Base-by-base conservation (phyloP, 2,113 vertebrate genomes). In the Melanerpes aurifrons region DNA sequence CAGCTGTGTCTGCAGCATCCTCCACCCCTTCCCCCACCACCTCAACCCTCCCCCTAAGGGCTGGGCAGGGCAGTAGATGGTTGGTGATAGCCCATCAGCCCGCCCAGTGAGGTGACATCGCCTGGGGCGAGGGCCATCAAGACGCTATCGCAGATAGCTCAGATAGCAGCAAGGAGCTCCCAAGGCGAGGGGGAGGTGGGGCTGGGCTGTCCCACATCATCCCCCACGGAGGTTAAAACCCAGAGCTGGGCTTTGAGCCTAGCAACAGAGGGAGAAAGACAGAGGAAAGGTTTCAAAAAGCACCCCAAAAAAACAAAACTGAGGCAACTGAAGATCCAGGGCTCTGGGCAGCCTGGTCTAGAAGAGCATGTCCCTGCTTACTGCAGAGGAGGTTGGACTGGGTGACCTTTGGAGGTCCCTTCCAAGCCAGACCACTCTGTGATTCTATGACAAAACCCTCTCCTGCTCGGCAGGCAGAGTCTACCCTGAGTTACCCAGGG, bases 281-380 rank as follows among this genome's bases (percentile, higher is more conserved):
- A 11, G 3, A 6, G 2, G 28, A 29, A 15, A 21, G 4, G 5
- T 7, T 1, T 2, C 19, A 48, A 48, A 20, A 48, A 21, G 10
- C 4, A 48, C 20, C 20, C 10, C 48, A 35, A 70, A 61, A 32
- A 6, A 10, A 13, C 4, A 32, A 83, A 48, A 47, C 0, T 7
- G 53, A 31, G 59, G 45, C 25, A 57, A 48, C 1, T 6, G 15
- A 57, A 29, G 26, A 29, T 10, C 16, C 56, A 28, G 54, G 50
- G 50, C 50, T 53, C 50, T 24, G 50, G 50, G 22, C 50, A 53
- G 22, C 50, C 50, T 53, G 22, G 25, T 12, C 50, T 53, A 12
- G 22, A 12, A 5, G 12, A 53, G 22, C 22, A 53, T 25, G 50
- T 24, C 22, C 19, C 50, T 53, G 50, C 22, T 53, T 53, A 12